Base-by-base conservation (phyloP, 2,888 invertebrate species). In the Ephialtes manifestator region DNA sequence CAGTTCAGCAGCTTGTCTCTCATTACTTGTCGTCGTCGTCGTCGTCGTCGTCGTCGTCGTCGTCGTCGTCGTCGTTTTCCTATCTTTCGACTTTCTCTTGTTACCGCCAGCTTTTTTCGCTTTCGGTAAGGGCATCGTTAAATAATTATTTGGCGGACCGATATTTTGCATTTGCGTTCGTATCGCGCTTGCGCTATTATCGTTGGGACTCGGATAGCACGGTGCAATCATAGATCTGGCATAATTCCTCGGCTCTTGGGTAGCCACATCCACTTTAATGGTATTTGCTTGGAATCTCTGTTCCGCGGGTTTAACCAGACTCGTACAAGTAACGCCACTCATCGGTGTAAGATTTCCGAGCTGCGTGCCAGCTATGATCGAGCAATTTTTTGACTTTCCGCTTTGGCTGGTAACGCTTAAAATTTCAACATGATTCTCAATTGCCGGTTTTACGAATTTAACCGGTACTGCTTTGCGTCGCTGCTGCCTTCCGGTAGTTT, bases 401-500 rank as follows among this genome's bases (percentile, higher is more conserved):
- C 31, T 18, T 28, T 74, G 68, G 8, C 28, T 31, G 0, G 24
- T 8, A 4, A 53, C 48, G 43, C 74, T 70, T 3, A 51, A 39
- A 0, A 70, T 65, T 18, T 82, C 82, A 5, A 76, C 24, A 28
- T 18, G 39, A 70, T 63, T 60, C 1, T 71, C 53, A 4, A 68
- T 43, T 10, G 72, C 48, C n/a, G 82, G 72, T 20, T 84, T 79
- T 0, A 84, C 63, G 15, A 83, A 67, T 68, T 88, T 88, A 48
- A 77, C 78, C 5, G 88, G 88, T 20, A 81, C 58, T 51, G 85
- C 84, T 81, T 88, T 88, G 15, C 87, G 83, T 0, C 87, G 84
- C 1, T 84, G 84, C n/a, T 80, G 80, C 51, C 85, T 55, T 8
- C 65, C 65, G 2, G 85, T 31, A 7, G 83, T 53, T 60, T 87